Base-by-base conservation (phyloP, 2,888 invertebrate species). In the Nudaria mundana region DNA sequence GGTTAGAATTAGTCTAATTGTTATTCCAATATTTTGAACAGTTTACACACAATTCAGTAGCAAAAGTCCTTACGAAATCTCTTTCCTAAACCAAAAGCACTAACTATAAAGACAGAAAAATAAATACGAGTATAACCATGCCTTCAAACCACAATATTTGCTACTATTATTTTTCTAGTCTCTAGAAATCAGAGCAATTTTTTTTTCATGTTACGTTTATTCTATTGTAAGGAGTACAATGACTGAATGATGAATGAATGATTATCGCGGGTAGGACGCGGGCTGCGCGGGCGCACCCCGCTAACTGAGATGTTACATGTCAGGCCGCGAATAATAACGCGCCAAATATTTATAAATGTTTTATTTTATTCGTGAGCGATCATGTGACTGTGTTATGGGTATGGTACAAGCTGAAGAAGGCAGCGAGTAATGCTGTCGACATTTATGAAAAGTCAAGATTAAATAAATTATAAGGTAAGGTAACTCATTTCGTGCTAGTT, bases 311-410 rank as follows among this genome's bases (percentile, higher is more conserved):
- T 42, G 53, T 63, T 48, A 58, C 43, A 44, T 25, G 36, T 43
- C 42, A 53, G 44, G 42, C 62, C 56, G 60, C 58, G 51, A 58
- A 62, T 73, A 75, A 81, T 80, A 77, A 78, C 69, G 68, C 70
- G 67, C 58, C 82, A 86, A 87, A 88, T 88, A 86, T 88, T 86
- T 87, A 77, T 86, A 86, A 88, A 87, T 88, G 86, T 87, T 87
- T 79, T 77, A 78, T 77, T 72, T 66, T 66, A 67, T 66, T 70
- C 61, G 65, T 67, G 69, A 66, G 58, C 66, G 76, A 72, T 73
- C 76, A 72, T 62, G 57, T 51, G 37, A 34, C 56, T 14, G 31
- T 34, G 32, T 49, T 37, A 12, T 28, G 10, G 40, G 22, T 12
- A 4, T 13, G 40, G 50, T 11, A 5, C 34, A 58, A 64, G 47